Evolutionary conservation across 2,113 vertebrate genomes (phyloP).

Genomic region (Pituophis catenifer): DNA sequence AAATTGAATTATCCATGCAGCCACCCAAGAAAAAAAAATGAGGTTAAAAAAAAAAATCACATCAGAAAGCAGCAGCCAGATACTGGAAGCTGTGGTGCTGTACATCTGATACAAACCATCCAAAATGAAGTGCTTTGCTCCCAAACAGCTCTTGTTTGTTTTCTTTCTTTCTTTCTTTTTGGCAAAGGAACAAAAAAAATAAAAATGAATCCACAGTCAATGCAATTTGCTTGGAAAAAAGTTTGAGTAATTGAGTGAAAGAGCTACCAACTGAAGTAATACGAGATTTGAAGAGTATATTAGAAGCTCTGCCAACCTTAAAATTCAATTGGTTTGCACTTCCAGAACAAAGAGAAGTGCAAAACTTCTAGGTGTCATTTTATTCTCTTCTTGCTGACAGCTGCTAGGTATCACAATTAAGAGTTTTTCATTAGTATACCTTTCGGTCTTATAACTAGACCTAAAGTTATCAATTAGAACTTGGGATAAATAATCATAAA

Average conservation of each 20-base stretch:
- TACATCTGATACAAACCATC: not conserved
- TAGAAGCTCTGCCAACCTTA: not conserved
- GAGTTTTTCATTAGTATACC: not conserved
- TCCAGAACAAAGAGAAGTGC: not conserved
- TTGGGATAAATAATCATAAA: not conserved
- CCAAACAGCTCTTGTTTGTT: not conserved
- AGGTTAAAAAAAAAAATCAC: not conserved
- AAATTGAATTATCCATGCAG: conserved; percentile 7
- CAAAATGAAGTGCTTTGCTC: not conserved
- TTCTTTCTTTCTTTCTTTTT: not conserved
- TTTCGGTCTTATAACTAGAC: no score
- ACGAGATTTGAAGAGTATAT: not conserved
- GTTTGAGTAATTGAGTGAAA: conserved; percentile 3
- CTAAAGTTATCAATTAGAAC: not conserved
- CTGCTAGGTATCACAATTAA: not conserved
- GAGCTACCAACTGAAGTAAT: not conserved
- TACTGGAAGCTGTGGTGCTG: not conserved
- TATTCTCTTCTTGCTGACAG: not conserved
- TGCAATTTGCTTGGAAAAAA: conserved; percentile 5
- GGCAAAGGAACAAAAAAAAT: not conserved
- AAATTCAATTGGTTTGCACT: not conserved
- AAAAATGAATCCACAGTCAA: not conserved
- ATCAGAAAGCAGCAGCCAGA: not conserved
- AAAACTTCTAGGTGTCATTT: not conserved
- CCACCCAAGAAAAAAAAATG: not conserved